Percentiles rank a stretch among this genome's conserved stretches.
phyloP scores from a whole-genome alignment of 2,888 invertebrate species.

The Leucophenga montana region DNA sequence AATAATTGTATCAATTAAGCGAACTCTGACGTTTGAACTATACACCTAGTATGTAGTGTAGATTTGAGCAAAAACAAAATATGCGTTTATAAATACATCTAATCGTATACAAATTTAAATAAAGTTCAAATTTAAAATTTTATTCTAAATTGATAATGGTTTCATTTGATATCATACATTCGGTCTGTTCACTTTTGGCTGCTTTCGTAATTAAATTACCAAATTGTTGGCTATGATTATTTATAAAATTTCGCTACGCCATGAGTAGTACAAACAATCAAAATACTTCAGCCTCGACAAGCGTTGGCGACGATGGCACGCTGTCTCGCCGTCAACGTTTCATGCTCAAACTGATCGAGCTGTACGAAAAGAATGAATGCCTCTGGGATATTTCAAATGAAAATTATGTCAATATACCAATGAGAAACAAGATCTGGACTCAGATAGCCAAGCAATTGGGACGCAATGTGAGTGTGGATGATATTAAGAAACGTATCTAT shows the following conservation, averaged over 20 bases:
- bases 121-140: constrained; percentile 26
- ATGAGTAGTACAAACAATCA: constrained; percentile 21
- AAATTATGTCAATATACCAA: constrained; percentile 47
- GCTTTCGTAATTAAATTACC: neutral
- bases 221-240: constrained; percentile 19
- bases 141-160: constrained; percentile 26
- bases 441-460: constrained; percentile 48
- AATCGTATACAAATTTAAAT: constrained; percentile 2
- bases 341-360: constrained; percentile 44
- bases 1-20: constrained; percentile 56
- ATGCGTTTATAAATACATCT: neutral
- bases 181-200: no score
- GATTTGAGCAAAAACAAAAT: constrained; percentile 9
- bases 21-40: constrained; percentile 22
- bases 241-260: constrained; percentile 10
- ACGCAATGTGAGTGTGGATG: constrained; percentile 20
- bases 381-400: constrained; percentile 50
- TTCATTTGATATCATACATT: no score
- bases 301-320: neutral
- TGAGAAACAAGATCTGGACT: constrained; percentile 44
- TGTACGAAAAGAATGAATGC: constrained; percentile 48
- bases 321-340: neutral
- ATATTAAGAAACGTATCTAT: constrained; percentile 44
- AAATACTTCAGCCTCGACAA: neutral
- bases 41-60: no score